Evolutionary conservation across 2,888 invertebrate genomes (phyloP).

Genomic region (Rhogogaster chlorosoma): DNA sequence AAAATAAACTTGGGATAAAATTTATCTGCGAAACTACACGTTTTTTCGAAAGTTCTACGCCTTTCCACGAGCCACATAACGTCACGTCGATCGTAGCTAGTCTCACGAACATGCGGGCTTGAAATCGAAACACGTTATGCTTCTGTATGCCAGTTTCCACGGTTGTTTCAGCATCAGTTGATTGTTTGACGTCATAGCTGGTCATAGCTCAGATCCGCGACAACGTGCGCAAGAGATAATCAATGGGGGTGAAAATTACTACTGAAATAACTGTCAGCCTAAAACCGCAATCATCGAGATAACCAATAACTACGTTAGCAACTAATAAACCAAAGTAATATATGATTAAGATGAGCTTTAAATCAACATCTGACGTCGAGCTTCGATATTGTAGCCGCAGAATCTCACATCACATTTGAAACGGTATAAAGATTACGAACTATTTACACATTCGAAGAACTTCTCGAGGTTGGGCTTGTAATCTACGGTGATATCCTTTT

Average conservation of each 20-base stretch:
- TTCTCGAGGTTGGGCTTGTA: background rate
- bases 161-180: background rate
- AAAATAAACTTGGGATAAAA: no score
- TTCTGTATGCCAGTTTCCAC: background rate
- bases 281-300: background rate
- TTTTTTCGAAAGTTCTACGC: no score
- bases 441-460: background rate
- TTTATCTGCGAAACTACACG: no score
- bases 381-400: background rate
- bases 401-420: background rate
- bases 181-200: conserved; percentile 10
- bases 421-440: background rate
- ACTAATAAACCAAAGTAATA: background rate
- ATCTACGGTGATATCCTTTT: background rate
- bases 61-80: no score
- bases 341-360: background rate
- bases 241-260: conserved; percentile 14
- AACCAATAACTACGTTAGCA: background rate
- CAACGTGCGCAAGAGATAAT: conserved; percentile 32
- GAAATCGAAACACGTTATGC: background rate
- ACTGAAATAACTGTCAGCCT: background rate
- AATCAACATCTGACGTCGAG: background rate
- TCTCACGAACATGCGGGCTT: no score
- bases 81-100: no score
- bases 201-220: background rate